These are phyloP conservation scores for Anastrepha ludens DNA, from an alignment of 1,140 invertebrate species.

Conservation along the genomic window DNA sequence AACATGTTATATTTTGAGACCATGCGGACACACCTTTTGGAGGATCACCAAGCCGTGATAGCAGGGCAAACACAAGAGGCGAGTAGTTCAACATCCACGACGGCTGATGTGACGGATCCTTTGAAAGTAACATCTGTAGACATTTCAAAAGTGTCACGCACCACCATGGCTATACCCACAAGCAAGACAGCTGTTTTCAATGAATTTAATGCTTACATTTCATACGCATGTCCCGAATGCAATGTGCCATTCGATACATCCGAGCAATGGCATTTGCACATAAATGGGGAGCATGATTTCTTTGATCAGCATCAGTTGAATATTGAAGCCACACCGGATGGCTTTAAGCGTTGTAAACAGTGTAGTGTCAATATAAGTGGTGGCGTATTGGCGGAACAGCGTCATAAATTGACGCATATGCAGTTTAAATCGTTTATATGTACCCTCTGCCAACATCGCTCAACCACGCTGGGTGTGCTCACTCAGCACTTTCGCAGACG, in stretches of 20 bases:
- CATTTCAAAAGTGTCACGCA: constrained; percentile 22
- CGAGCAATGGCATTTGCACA: constrained; percentile 43
- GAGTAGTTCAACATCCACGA: not conserved
- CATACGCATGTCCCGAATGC: constrained; percentile 26
- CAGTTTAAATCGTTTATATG: constrained; percentile 34
- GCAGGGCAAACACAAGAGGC: not conserved
- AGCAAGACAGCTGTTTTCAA: constrained; percentile 29
- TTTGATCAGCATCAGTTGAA: constrained; percentile 24
- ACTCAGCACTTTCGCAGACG: constrained; percentile 16
- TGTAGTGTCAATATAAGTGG: constrained; percentile 16
- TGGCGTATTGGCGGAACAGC: constrained; percentile 15
- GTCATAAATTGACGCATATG: constrained; percentile 30
- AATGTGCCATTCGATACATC: constrained; percentile 16
- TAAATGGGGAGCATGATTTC: constrained; percentile 15
- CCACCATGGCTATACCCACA: constrained; percentile 27
- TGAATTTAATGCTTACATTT: constrained; percentile 41
- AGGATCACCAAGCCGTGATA: constrained; percentile 12
- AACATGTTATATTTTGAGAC: not conserved
- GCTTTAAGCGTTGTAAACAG: constrained; percentile 24
- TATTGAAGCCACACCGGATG: constrained; percentile 40
- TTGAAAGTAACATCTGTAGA: constrained; percentile 11
- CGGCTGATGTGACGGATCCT: not conserved
- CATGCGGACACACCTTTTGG: not conserved
- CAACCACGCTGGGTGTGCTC: constrained; percentile 24
- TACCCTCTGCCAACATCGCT: constrained; percentile 11